Base-by-base conservation (phyloP, 2,888 invertebrate species). In the Diarsia mendica region DNA sequence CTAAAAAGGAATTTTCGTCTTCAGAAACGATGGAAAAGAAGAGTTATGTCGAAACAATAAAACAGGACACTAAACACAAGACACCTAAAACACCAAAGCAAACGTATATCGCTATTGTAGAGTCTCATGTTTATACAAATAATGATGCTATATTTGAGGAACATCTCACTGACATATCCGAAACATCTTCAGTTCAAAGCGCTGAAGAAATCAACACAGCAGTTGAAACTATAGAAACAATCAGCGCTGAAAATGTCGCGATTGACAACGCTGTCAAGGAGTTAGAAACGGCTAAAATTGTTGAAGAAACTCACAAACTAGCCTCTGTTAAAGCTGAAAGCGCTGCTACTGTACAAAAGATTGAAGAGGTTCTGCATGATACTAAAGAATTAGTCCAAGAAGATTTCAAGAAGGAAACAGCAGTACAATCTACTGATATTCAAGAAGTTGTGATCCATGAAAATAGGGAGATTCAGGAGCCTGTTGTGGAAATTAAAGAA, bases 61-160 rank as follows among this genome's bases (percentile, higher is more conserved):
- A 77, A 73, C 86, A 87, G 18, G 91, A 92, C 72, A 89, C 83
- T 9, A 84, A 79, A 77, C 80, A 86, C 9, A 86, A 84, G 13
- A 89, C 84, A 75, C 73, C 85, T 3, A 89, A 89, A 73, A 84
- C 91, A 10, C 92, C 89, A 6, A 92, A 90, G n/a, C 93, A 92
- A 76, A 95, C 90, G 68, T 96, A 96, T 64, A 81, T 95, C 61
- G 96, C 96, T 3, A 92, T 94, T 53, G 96, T 96, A n/a, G 95
- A 96, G 83, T 90, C 96, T 8, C 96, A 96, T 73, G 94, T 95
- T 10, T 96, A 94, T 44, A 95, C 96, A 5, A 96, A 96, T 61
- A 92, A 92, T 87, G 93, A 96, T 67, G 92, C 93, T 3, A 94
- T 96, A 67, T 91, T 95, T 65, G 92, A 94, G 84, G 92, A 92